Evolutionary conservation across 2,113 vertebrate species (phyloP), one percentile per base, ranked within the genome.

Genomic region (Alosa alosa): DNA sequence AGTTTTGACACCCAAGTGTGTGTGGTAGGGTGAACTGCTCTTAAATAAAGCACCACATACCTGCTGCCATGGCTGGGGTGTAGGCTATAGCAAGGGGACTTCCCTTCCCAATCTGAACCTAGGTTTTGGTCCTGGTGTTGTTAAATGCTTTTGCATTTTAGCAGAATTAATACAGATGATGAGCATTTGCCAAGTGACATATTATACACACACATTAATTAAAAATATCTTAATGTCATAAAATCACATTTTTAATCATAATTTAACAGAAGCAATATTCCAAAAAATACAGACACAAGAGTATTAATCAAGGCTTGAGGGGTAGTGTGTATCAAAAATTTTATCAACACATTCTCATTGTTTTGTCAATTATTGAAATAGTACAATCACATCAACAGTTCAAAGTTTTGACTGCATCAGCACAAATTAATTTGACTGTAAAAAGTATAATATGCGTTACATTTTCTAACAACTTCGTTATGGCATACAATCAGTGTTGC

Each of bases 181-280:
- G 44, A 82, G 46, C 49, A 52, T 22, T 22, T 81, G 57, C 17
- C 6, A 10, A 82, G 82, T n/a, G 46, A 82, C 86, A 83, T 75
- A 84, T 83, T 81, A 84, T 82, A 87, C 55, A 68, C 86, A 86
- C 88, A 82, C 90, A 91, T 91, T 88, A 85, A 90, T 84, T 81
- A 31, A 87, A 84, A 87, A 84, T 68, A 75, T 86, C 82, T 84
- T 41, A 78, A 88, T 88, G 90, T 87, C 90, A 91, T 88, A 91
- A 87, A 91, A 94, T 95, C 92, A 94, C 95, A 95, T 93, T 91
- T 93, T 94, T 96, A 96, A 91, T 88, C 87, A 3, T 84, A 95
- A 95, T 94, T 95, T 95, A 92, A 93, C 93, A 93, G 92, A 94
- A 94, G 95, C 94, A 95, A 86, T 94, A 94, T 94, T 94, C 93